Base-by-base conservation (phyloP, 2,888 invertebrate genomes). In the Ichneumoninae sp. region DNA sequence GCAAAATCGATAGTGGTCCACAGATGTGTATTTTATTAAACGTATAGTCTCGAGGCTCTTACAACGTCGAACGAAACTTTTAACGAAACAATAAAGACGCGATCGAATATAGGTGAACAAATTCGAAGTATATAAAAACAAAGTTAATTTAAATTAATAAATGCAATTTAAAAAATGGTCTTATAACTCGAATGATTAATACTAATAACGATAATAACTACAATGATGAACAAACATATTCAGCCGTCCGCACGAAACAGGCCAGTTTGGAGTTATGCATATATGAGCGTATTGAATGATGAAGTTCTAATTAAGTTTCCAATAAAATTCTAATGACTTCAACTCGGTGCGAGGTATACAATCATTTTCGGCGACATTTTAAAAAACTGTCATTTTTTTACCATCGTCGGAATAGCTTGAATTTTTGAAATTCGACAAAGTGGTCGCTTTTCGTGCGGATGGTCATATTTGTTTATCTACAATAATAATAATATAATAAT, bases 1-100 rank as follows among this genome's bases (percentile, higher is more conserved):
- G 30, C 74, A 13, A 50, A 19, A 19, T 44, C 50, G 33, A 81
- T 44, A 16, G 78, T 85, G 84, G 84, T 85, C 84, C 84, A 85
- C 81, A 81, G 63, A 79, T 54, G 75, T 71, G 71, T 83, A 73
- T 83, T 83, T 85, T 83, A 81, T 85, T 85, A 75, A 54, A 33
- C 33, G 78, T 78, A 75, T 60, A 36, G 33, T 57, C 52, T 78
- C 57, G 74, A 60, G 47, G 63, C 47, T 74, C 70, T 78, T 81
- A 85, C 78, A 79, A 79, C 81, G 81, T 85, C 70, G 36, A 81
- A 85, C 75, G 71, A 81, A 81, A 78, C 40, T 73, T 70, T 77
- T 66, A 74, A 71, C 70, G 78, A 81, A 84, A 78, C 26, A 57
- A 54, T 73, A 83, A 33, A 16, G 30, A 63, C 33, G 60, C 57